Base-by-base conservation (phyloP, 2,888 invertebrate species). In the Toxonevra muliebris region DNA sequence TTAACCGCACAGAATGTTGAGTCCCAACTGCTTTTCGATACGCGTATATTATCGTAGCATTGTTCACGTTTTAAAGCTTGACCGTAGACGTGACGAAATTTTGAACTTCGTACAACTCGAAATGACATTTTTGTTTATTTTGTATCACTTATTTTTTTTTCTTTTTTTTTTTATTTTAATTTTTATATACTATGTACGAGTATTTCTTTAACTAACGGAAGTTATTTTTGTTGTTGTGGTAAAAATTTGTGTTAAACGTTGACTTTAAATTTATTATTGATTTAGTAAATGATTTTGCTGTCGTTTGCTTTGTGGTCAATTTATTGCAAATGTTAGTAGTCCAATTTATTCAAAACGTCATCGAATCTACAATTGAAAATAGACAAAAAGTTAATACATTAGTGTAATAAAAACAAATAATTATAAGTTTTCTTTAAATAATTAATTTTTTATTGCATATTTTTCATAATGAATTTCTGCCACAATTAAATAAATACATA, bases 1-100 rank as follows among this genome's bases (percentile, higher is more conserved):
- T 98, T 98, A 79, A 98, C 97, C 76, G 97, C 96, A 88, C 97
- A 98, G 87, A 98, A 98, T 75, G 96, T 96, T 72, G 97, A 96
- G 86, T 98, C 98, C 94, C 98, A 98, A 64, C 97, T 97, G 84
- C 97, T 97, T 86, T 97, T 96, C 73, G 97, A 97, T 74, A 98
- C 97, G 84, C 96, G 89, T 81, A 98, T 92, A 87, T 97, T 97
- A 87, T 98, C 98, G 88, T 96, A 98, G 87, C 97, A 97, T 87
- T 96, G 95, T 85, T 98, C 97, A 85, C 97, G 90, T 87, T 97
- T 96, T 77, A 94, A 87, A 78, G 95, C 92, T 83, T 94, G 93
- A 71, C 86, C 86, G 84, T 91, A 93, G 83, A 98, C 97, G 89
- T 98, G 98, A 86, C 97, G 95, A 89, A 97, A 98, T 89, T 98